phyloP scores from a whole-genome alignment of 1,140 invertebrate genomes.

The Hesperophylax magnus region DNA sequence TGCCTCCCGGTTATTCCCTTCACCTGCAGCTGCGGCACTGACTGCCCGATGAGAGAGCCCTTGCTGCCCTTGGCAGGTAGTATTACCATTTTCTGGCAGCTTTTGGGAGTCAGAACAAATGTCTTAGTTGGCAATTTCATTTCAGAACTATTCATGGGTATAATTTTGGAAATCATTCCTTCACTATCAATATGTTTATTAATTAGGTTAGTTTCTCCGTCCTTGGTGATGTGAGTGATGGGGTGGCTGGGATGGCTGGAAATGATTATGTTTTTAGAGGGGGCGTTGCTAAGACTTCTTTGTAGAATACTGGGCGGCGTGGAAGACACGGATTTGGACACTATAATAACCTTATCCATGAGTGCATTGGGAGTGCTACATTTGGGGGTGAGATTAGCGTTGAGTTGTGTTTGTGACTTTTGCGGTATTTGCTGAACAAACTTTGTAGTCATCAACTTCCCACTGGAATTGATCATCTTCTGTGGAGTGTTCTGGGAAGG shows the following conservation, averaged over 20 bases:
- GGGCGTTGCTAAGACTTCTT: conserved; percentile 54
- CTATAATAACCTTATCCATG: conserved; percentile 68
- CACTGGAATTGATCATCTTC: conserved; percentile 62
- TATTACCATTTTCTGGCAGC: conserved; percentile 70
- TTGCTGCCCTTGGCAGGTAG: conserved; percentile 65
- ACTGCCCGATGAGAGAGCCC: conserved; percentile 61
- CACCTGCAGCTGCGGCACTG: conserved; percentile 65
- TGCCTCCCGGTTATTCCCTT: conserved; percentile 63
- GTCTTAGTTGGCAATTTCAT: conserved; percentile 69
- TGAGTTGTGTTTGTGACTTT: conserved; percentile 59
- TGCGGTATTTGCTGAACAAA: conserved; percentile 62
- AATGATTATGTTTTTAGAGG: conserved; percentile 65
- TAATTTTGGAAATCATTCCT: conserved; percentile 60
- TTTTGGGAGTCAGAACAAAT: conserved; percentile 68
- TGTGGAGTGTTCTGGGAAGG: conserved; percentile 60
- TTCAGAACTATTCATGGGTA: conserved; percentile 68
- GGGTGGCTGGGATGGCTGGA: conserved; percentile 58
- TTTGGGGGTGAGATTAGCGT: conserved; percentile 47
- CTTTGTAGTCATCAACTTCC: conserved; percentile 67
- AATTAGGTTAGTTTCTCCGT: conserved; percentile 51
- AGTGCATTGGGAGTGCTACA: conserved; percentile 21
- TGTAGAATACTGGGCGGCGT: conserved; percentile 59
- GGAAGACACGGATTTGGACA: conserved; percentile 65
- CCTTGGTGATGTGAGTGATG: conserved; percentile 60
- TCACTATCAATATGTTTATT: conserved; percentile 43